A percentile compares a stretch with the other conserved stretches of the same genome.
These are phyloP conservation scores for Mesitornis unicolor DNA, from an alignment of 2,113 vertebrate genomes.

Conservation along the genomic window DNA sequence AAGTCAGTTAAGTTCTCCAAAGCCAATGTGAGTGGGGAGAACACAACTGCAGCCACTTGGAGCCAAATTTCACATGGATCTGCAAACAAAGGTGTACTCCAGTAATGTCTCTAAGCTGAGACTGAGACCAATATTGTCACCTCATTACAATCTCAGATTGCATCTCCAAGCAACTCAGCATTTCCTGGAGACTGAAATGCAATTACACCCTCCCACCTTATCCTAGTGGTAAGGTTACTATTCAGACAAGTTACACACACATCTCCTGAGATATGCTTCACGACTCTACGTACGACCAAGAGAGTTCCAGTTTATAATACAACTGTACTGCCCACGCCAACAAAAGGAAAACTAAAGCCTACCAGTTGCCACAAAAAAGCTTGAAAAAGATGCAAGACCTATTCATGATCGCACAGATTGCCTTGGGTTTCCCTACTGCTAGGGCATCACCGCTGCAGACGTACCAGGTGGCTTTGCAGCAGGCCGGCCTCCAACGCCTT, in stretches of 20 bases:
- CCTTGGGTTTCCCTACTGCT: neutral
- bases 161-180: neutral
- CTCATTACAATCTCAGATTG: neutral
- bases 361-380: neutral
- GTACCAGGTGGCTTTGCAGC: rapidly evolving
- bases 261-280: rapidly evolving
- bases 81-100: neutral
- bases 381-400: neutral
- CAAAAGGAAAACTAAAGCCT: neutral
- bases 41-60: neutral
- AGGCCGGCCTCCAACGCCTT: neutral
- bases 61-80: neutral
- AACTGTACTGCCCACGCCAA: neutral
- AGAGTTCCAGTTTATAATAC: neutral
- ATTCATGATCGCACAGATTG: neutral
- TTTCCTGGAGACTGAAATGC: neutral
- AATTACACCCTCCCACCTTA: neutral
- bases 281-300: rapidly evolving
- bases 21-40: neutral
- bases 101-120: neutral
- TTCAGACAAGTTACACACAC: neutral
- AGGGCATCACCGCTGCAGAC: neutral
- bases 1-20: neutral
- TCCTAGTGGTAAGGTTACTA: rapidly evolving
- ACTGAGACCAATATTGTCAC: neutral